phyloP scores from a whole-genome alignment of 2,888 invertebrate genomes.

The Polymixis lichenea region DNA sequence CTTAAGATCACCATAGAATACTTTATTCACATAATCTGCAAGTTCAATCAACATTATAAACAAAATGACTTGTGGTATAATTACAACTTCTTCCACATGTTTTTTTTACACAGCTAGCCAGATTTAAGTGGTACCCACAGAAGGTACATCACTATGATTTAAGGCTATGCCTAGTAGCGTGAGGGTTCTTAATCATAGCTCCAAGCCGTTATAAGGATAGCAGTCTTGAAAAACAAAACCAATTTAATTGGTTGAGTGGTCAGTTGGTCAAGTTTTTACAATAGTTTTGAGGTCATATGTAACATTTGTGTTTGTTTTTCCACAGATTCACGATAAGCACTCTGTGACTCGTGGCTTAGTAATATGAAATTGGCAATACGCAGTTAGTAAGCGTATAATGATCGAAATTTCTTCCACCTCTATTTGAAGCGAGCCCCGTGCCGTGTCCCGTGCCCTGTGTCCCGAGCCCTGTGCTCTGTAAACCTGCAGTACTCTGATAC shows the following conservation, averaged over 20 bases:
- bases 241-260: constrained; percentile 8
- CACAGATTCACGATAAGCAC: not conserved
- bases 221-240: constrained; percentile 11
- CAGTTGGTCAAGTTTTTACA: not conserved
- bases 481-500: not conserved
- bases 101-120: constrained; percentile 32
- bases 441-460: not conserved
- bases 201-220: constrained; percentile 5
- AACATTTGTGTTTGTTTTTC: not conserved
- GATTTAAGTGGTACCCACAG: constrained; percentile 43
- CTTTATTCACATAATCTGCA: not conserved
- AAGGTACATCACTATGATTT: constrained; percentile 27
- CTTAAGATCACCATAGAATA: not conserved
- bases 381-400: not conserved
- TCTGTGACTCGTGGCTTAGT: not conserved
- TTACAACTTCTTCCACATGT: constrained; percentile 31
- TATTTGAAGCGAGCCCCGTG: not conserved
- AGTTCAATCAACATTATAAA: constrained; percentile 34
- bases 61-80: constrained; percentile 17
- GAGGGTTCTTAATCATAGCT: constrained; percentile 22
- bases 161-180: constrained; percentile 17
- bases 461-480: not conserved
- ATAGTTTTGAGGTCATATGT: not conserved
- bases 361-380: not conserved
- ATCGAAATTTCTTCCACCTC: not conserved